These are phyloP conservation scores for Saturnia pavonia DNA, from an alignment of 2,888 invertebrate genomes.

Conservation along the genomic window DNA sequence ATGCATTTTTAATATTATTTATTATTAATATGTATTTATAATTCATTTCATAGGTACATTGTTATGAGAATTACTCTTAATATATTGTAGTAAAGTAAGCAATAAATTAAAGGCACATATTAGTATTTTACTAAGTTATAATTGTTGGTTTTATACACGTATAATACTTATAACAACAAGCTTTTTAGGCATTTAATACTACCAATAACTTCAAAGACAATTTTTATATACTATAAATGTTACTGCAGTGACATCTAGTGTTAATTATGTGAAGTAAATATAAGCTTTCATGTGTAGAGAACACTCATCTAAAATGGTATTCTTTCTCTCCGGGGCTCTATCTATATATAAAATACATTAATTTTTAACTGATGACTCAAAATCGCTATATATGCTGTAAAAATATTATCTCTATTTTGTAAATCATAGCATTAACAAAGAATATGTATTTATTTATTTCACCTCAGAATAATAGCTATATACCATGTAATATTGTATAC, in stretches of 20 bases:
- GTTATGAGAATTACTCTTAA: neutral
- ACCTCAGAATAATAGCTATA: too few species aligned
- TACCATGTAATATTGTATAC: too few species aligned
- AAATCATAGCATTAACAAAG: too few species aligned
- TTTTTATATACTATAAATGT: neutral
- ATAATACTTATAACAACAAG: neutral
- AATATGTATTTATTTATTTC: too few species aligned
- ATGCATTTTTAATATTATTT: neutral
- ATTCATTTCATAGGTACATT: neutral
- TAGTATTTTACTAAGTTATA: neutral
- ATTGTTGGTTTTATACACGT: neutral
- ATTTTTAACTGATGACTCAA: too few species aligned
- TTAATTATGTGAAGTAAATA: neutral
- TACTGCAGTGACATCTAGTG: neutral
- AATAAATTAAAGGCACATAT: neutral
- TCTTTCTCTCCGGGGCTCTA: too few species aligned
- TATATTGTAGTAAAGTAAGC: neutral
- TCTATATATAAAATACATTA: too few species aligned
- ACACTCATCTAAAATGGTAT: too few species aligned
- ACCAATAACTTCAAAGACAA: neutral
- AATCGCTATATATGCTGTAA: too few species aligned
- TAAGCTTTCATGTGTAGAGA: too few species aligned
- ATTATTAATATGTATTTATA: neutral
- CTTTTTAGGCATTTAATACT: neutral
- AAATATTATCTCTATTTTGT: too few species aligned